Conservation (phyloP, 2,113 vertebrate genomes). For the Equus quagga region DNA sequence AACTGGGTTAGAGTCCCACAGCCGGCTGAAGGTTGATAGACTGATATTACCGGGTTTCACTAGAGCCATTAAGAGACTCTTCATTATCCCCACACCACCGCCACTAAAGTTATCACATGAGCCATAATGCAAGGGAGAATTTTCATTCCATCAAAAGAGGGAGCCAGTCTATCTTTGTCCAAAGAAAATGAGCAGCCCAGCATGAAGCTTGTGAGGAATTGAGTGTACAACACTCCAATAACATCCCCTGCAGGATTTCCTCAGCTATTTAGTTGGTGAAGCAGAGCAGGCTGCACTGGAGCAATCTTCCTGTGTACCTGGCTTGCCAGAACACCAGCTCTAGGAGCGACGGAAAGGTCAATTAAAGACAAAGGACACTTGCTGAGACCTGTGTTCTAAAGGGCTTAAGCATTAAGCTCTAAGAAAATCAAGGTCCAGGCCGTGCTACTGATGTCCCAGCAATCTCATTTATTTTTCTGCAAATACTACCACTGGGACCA, state of each 20-base stretch:
- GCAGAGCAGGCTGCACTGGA: constrained; percentile 63
- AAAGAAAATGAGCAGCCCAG: constrained; percentile 75
- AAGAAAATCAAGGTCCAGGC: constrained; percentile 46
- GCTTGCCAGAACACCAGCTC: neutral
- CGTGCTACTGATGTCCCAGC: neutral
- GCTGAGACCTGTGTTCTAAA: constrained; percentile 68
- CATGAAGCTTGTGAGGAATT: constrained; percentile 47
- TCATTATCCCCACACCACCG: constrained; percentile 69
- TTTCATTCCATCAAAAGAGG: constrained; percentile 69
- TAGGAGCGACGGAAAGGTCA: constrained; percentile 64
- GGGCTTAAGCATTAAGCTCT: constrained; percentile 50
- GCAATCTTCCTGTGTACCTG: constrained; percentile 21
- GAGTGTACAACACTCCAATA: constrained; percentile 2
- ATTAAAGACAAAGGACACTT: constrained; percentile 77
- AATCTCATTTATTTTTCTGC: constrained; percentile 48
- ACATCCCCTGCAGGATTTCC: constrained; percentile 68
- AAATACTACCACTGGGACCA: neutral
- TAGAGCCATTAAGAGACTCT: constrained; percentile 77
- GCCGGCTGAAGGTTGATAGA: constrained; percentile 81
- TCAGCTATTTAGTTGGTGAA: constrained; percentile 59
- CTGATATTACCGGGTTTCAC: constrained; percentile 71
- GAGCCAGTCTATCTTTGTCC: constrained; percentile 80
- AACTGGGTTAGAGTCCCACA: constrained; percentile 83
- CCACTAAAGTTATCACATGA: constrained; percentile 66
- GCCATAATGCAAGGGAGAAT: constrained; percentile 70